These are phyloP conservation scores for Dolichoris vasculosae DNA, from an alignment of 1,140 invertebrate genomes.

Conservation along the genomic window DNA sequence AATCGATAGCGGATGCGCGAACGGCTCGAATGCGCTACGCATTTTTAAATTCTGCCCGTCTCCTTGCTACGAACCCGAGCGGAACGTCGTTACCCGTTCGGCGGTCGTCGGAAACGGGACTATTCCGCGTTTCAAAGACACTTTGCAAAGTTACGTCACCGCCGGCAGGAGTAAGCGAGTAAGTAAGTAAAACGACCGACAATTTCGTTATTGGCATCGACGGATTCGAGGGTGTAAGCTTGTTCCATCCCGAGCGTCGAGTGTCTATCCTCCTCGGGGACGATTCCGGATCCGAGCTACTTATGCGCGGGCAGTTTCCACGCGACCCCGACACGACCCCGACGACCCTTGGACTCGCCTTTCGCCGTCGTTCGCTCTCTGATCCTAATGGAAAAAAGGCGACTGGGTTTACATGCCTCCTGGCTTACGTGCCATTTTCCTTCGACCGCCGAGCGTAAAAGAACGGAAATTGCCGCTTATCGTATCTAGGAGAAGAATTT, in stretches of 20 bases:
- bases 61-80: not conserved
- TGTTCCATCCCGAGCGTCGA: too few relatives aligned
- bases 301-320: not conserved
- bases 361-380: not conserved
- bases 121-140: not conserved
- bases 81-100: too few relatives aligned
- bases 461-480: conserved; percentile 47
- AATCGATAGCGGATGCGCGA: not conserved
- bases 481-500: conserved; percentile 30
- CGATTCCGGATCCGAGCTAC: too few relatives aligned
- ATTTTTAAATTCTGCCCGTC: not conserved
- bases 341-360: not conserved
- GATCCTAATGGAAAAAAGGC: conserved; percentile 10
- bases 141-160: not conserved
- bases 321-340: too few relatives aligned
- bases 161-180: too few relatives aligned
- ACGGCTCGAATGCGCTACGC: not conserved
- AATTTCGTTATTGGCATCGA: too few relatives aligned
- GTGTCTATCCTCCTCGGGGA: too few relatives aligned
- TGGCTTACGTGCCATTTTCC: not conserved
- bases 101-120: too few relatives aligned
- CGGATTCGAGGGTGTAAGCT: too few relatives aligned
- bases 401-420: not conserved
- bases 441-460: not conserved
- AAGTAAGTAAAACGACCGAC: too few relatives aligned